Evolutionary conservation across 2,113 vertebrate genomes (phyloP).

Genomic region (Numenius arquata): DNA sequence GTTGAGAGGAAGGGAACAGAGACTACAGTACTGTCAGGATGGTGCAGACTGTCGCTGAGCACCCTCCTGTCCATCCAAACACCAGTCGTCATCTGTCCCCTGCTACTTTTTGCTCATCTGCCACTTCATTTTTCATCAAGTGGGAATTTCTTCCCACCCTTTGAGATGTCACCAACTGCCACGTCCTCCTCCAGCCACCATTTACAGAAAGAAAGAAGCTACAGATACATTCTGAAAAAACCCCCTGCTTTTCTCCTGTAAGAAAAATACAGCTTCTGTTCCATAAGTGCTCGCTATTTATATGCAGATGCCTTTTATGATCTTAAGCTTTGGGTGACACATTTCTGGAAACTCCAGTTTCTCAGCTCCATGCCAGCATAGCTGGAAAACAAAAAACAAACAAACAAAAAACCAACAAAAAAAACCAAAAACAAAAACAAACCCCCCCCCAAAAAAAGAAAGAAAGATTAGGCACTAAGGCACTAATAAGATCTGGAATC

Average conservation of each 20-base stretch:
- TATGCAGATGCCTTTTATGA: not conserved
- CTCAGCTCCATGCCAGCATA: not conserved
- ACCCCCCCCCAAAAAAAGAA: too few species aligned
- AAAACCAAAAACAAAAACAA: too few species aligned
- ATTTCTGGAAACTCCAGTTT: not conserved
- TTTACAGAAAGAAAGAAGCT: not conserved
- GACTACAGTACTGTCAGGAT: rapidly evolving
- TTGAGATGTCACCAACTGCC: not conserved
- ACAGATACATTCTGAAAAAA: not conserved
- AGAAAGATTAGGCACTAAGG: not conserved
- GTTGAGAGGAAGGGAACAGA: not conserved
- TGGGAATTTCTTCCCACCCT: not conserved
- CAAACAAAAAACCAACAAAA: not conserved
- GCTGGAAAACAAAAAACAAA: not conserved
- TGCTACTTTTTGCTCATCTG: not conserved
- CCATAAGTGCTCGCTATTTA: not conserved
- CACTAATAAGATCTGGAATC: not conserved
- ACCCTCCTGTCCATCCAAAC: not conserved
- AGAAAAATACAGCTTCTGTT: not conserved
- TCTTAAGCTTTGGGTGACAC: not conserved
- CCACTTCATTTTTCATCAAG: not conserved
- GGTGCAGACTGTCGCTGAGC: not conserved
- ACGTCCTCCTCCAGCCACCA: rapidly evolving
- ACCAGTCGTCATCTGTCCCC: not conserved
- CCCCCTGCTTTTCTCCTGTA: not conserved